Evolutionary conservation across 2,888 invertebrate species (phyloP), one percentile per base, ranked within the genome.

Genomic region (Leptopilina myrica): DNA sequence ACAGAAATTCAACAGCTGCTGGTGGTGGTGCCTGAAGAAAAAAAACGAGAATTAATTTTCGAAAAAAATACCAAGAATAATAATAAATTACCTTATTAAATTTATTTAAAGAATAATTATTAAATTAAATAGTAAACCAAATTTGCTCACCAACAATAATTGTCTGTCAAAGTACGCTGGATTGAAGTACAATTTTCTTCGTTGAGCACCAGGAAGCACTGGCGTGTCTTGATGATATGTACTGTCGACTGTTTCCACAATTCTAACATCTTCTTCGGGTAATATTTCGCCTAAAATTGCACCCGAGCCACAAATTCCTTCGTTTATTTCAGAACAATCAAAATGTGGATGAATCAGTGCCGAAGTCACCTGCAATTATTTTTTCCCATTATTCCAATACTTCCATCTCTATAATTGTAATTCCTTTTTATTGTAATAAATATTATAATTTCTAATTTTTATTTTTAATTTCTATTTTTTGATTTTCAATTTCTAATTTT

Each of bases 141-240:
- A 33, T 2, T 33, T 33, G 33, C 94, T 93, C 93, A 97, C 97
- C 93, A 95, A 93, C 90, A 98, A 93, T 69, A 97, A 91, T 85
- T 97, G 96, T 43, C 96, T 96, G 90, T 98, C 98, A 88, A 98
- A 97, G 90, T 97, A 98, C 8, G 97, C 97, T 0, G 97, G 97
- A 91, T 97, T 97, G 88, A 97, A 97, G 89, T 97, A 97, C 3
- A 97, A 93, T 88, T 97, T 97, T 84, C 96, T 94, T 77, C 97
- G 93, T 0, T 95, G 95, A 43, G 94, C 95, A 12, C 96, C 96
- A 1, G 91, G 91, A 66, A 90, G 85, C 9, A 91, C 87, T 9
- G 92, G 90, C 76, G 89, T 88, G 65, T 89, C 90, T 12, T 88
- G 88, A 49, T 89, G 88, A 75, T 90, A 87, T 5, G 88, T 79